Evolutionary conservation across 1,140 invertebrate species (phyloP), one percentile per base, ranked within the genome.

Genomic region (Drosophila hydei): DNA sequence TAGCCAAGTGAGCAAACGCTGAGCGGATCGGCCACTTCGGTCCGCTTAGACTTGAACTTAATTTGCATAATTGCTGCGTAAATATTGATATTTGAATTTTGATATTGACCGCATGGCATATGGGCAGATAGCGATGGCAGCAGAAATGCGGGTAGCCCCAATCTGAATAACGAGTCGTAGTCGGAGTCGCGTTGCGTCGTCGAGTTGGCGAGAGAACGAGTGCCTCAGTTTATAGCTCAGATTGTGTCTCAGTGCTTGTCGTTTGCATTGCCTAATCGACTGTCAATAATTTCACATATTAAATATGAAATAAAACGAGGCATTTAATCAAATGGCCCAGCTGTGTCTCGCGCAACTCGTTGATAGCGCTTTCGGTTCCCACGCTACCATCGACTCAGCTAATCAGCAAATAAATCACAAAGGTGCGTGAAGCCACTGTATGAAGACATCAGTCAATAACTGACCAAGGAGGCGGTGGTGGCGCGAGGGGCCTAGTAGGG

Each of bases 11-110:
- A 48, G 23, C 38, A 27, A 71, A 27, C 25, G 25, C 45, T 51
- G 27, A 52, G 33, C 51, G 40, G 63, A 5, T 27, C 19, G 47
- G 8, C 30, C 19, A 45, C 6, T 11, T 30, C 52, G 63, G 23
- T 18, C 19, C 64, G 54, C 27, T 71, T 70, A 61, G 67, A 64
- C 64, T 76, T 79, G 70, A 88, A 76, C 83, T 83, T 88, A 88
- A 88, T 88, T 88, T 88, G 83, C 83, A 88, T 88, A 88, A 88
- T 88, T 88, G 83, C 78, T 83, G 83, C 83, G 83, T 88, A 88
- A 88, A 88, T 88, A 88, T 88, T 88, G 79, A 83, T 85, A 77
- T 85, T 85, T 85, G 75, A 87, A 75, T 85, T 85, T 85, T 85
- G 81, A 85, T 85, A 85, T 85, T 85, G 81, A 85, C 81, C 81